Conservation (phyloP, 2,113 vertebrate genomes). For the crab-eating macaque (Macaca fascicularis) region DNA sequence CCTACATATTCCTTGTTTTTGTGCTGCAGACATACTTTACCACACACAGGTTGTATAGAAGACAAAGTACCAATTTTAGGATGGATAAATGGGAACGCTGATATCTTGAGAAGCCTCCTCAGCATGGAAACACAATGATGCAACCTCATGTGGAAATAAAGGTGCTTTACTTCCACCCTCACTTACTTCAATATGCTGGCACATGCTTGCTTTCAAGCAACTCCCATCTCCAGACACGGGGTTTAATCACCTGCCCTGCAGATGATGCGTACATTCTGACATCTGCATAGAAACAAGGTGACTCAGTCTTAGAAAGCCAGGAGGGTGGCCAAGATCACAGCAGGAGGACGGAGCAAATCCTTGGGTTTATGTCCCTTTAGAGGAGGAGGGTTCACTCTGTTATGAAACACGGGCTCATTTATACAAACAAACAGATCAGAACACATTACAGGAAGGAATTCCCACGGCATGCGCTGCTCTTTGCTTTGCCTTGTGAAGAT, state of each 20-base stretch:
- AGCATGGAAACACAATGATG: not conserved
- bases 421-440: conserved; percentile 50
- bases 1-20: not conserved
- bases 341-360: not conserved
- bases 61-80: not conserved
- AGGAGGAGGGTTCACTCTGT: not conserved
- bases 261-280: not conserved
- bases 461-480: not conserved
- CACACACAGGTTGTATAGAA: not conserved
- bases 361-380: not conserved
- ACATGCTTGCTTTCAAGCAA: not conserved
- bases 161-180: not conserved
- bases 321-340: not conserved
- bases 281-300: not conserved
- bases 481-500: conserved; percentile 32
- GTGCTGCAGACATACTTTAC: not conserved
- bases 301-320: not conserved
- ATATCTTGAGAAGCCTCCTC: not conserved
- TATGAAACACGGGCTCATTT: conserved; percentile 36
- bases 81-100: not conserved
- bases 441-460: not conserved
- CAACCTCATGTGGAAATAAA: not conserved
- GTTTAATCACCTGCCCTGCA: not conserved
- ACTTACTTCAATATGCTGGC: not conserved
- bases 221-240: not conserved